These are phyloP conservation scores for Brienomyrus brachyistius DNA, from an alignment of 2,113 vertebrate genomes.

Conservation along the genomic window DNA sequence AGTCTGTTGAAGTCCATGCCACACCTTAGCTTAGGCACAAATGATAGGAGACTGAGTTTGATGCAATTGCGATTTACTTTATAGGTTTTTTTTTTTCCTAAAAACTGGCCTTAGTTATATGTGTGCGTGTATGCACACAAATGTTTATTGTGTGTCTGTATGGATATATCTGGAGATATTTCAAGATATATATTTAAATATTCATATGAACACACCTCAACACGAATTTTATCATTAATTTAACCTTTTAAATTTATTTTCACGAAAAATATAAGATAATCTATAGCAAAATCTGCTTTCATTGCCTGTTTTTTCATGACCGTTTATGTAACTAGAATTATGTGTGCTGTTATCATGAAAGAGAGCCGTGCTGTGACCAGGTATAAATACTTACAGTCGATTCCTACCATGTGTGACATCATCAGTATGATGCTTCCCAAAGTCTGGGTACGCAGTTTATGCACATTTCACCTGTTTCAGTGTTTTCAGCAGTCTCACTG, in stretches of 20 bases:
- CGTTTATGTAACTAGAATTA: not conserved
- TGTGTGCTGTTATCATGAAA: not conserved
- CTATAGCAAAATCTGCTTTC: not conserved
- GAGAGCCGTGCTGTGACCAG: not conserved
- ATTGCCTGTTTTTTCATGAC: constrained; percentile 22
- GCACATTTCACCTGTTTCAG: not conserved
- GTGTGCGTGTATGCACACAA: constrained; percentile 21
- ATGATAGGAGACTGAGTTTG: constrained; percentile 31
- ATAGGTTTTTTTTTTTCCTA: constrained; percentile 39
- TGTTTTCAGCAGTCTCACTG: constrained; percentile 10
- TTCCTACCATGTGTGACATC: constrained; percentile 31
- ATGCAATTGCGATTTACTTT: constrained; percentile 37
- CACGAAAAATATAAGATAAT: constrained; percentile 17
- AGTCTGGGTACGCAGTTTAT: constrained; percentile 9
- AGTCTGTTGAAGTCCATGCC: not conserved
- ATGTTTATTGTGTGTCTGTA: constrained; percentile 15
- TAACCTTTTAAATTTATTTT: constrained; percentile 22
- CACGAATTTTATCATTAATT: constrained; percentile 15
- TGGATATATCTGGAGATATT: constrained; percentile 8
- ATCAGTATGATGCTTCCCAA: constrained; percentile 30
- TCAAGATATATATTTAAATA: constrained; percentile 14
- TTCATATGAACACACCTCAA: constrained; percentile 19
- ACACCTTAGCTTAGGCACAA: constrained; percentile 24
- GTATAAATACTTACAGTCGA: constrained; percentile 21
- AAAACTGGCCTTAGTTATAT: constrained; percentile 60